These are phyloP conservation scores for Coelopa pilipes DNA, from an alignment of 2,888 invertebrate species.

Conservation along the genomic window DNA sequence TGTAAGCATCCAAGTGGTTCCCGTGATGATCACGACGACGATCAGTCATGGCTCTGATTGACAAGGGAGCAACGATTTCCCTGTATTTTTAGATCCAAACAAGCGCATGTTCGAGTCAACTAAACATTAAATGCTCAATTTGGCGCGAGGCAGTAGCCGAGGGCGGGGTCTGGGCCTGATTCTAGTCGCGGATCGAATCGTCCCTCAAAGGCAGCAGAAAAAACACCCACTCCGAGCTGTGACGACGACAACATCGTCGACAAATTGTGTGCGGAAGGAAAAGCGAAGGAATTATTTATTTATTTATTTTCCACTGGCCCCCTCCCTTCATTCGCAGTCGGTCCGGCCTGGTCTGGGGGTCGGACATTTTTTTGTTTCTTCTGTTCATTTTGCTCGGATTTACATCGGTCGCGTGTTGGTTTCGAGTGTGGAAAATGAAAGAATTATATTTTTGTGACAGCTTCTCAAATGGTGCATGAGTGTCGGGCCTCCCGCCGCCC, in stretches of 20 bases:
- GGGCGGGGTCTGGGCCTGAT: no score
- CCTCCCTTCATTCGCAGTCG: neutral
- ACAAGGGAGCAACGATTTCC: conserved; percentile 35
- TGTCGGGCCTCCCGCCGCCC: neutral
- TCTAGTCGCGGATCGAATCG: no score
- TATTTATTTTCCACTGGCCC: neutral
- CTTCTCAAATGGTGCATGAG: conserved; percentile 21
- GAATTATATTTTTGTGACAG: conserved; percentile 23
- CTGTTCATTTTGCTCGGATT: neutral
- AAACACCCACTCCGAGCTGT: neutral
- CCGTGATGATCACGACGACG: neutral
- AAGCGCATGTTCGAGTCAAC: conserved; percentile 21
- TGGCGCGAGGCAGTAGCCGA: neutral
- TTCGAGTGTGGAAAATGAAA: conserved; percentile 9
- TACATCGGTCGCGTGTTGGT: conserved; percentile 22
- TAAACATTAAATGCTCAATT: conserved; percentile 33
- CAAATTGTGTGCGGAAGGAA: neutral
- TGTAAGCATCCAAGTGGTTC: neutral
- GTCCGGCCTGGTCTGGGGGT: neutral
- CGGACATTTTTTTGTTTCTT: conserved; percentile 1
- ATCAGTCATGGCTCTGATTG: conserved; percentile 24
- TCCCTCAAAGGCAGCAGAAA: neutral
- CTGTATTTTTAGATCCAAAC: conserved; percentile 28
- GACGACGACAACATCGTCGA: neutral
- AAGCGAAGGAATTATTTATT: neutral